A percentile compares a stretch with the other conserved stretches of the same genome.
phyloP scores from a whole-genome alignment of 2,888 invertebrate genomes.

The Pammene fasciana region DNA sequence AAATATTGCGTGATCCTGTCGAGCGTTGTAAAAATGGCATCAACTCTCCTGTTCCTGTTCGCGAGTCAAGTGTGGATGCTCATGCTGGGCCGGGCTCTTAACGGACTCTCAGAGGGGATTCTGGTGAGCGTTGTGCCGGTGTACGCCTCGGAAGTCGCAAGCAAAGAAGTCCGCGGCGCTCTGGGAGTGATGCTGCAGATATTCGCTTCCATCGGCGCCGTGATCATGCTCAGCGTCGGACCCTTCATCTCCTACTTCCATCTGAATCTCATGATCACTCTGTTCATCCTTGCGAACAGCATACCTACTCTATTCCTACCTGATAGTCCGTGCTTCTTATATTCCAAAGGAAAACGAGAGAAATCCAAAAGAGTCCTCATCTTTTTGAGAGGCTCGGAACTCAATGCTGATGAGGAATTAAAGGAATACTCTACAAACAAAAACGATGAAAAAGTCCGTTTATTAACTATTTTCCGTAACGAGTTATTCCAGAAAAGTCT shows the following conservation, averaged over 20 bases:
- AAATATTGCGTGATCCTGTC: slow-evolving; percentile 48
- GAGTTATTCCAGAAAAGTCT: slow-evolving; percentile 52
- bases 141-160: slow-evolving; percentile 64
- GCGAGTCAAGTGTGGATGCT: slow-evolving; percentile 60
- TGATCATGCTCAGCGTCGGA: slow-evolving; percentile 64
- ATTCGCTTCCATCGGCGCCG: slow-evolving; percentile 62
- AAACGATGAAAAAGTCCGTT: slow-evolving; percentile 42
- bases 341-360: slow-evolving; percentile 58
- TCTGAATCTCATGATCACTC: slow-evolving; percentile 54
- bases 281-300: slow-evolving; percentile 49
- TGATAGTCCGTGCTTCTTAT: slow-evolving; percentile 67
- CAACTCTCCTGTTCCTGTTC: slow-evolving; percentile 50
- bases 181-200: slow-evolving; percentile 67
- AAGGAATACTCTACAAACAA: slow-evolving; percentile 40
- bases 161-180: slow-evolving; percentile 66
- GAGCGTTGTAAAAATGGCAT: slow-evolving; percentile 42
- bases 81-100: slow-evolving; percentile 51
- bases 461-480: slow-evolving; percentile 48
- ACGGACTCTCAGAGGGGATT: slow-evolving; percentile 50
- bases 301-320: slow-evolving; percentile 64
- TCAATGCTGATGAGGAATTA: slow-evolving; percentile 41
- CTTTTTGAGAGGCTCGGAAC: slow-evolving; percentile 40
- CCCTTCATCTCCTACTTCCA: slow-evolving; percentile 62
- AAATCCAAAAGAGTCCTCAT: slow-evolving; percentile 41
- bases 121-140: slow-evolving; percentile 55